Percentiles rank a stretch among this genome's conserved stretches.
Conservation (phyloP, 2,888 invertebrate species). For the Trachelus tabidus region DNA sequence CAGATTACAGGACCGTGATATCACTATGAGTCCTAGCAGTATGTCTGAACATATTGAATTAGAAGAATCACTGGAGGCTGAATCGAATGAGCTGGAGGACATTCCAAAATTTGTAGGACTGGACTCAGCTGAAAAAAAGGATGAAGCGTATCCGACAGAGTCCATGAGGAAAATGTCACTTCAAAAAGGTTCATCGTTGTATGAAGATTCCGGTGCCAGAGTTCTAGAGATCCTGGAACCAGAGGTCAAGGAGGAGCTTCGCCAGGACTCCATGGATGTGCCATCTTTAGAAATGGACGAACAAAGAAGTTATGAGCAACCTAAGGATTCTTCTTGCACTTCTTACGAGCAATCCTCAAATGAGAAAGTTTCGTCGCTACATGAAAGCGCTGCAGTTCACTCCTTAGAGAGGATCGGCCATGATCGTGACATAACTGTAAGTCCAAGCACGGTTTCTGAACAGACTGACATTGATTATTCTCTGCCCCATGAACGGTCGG, state of each 20-base stretch:
- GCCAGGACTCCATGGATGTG: conserved; percentile 55
- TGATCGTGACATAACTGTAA: conserved; percentile 51
- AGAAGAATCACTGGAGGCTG: conserved; percentile 47
- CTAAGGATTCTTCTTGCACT: neutral
- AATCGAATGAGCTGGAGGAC: conserved; percentile 38
- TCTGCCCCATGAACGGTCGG: conserved; percentile 36
- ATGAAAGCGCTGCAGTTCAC: conserved; percentile 51
- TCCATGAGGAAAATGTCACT: neutral
- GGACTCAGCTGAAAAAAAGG: neutral
- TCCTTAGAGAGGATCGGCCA: conserved; percentile 50
- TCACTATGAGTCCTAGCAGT: conserved; percentile 58
- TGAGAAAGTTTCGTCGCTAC: conserved; percentile 41
- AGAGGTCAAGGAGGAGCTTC: conserved; percentile 27
- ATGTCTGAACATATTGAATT: conserved; percentile 58
- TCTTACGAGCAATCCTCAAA: conserved; percentile 28
- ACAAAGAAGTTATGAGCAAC: conserved; percentile 36
- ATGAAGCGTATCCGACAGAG: neutral
- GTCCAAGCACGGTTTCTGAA: conserved; percentile 53
- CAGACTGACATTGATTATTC: conserved; percentile 49
- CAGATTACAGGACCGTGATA: conserved; percentile 49
- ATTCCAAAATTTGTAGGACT: conserved; percentile 23
- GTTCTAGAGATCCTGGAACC: conserved; percentile 55
- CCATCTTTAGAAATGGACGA: conserved; percentile 58
- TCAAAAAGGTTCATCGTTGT: conserved; percentile 28
- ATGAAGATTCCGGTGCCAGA: conserved; percentile 47